Evolutionary conservation across 92 coral and sea anemone genomes (phyloP).

Genomic region (Paramuricea clavata): DNA sequence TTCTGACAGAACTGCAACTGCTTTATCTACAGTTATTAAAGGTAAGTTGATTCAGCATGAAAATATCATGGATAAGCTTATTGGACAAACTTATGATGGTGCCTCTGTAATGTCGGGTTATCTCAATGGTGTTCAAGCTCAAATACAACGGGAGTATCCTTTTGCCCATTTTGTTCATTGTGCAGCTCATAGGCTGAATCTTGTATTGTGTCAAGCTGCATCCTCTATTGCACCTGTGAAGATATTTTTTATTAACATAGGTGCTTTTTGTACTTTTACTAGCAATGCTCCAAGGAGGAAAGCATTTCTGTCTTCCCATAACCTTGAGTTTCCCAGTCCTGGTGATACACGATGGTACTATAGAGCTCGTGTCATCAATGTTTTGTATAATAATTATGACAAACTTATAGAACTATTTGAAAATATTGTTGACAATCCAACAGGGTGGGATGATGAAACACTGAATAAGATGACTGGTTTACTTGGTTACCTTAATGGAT

Average conservation of each 20-base stretch:
- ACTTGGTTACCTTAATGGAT: not conserved
- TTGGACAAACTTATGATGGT: not conserved
- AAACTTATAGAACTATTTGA: not conserved
- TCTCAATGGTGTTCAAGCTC: constrained; percentile 9
- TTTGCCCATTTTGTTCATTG: constrained; percentile 14
- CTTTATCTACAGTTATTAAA: not conserved
- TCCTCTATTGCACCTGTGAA: not conserved
- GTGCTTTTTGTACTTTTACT: not conserved
- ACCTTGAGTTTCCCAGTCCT: not conserved
- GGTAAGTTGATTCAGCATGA: not conserved
- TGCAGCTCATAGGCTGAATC: constrained; percentile 3
- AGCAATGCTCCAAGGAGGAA: not conserved
- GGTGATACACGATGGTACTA: not conserved
- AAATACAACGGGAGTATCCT: not conserved
- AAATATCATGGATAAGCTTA: not conserved
- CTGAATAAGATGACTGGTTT: too few relatives aligned
- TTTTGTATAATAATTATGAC: not conserved
- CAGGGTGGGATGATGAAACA: too few relatives aligned
- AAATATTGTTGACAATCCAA: not conserved
- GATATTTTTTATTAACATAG: not conserved
- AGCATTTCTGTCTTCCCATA: constrained; percentile 2
- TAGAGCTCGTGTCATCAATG: not conserved
- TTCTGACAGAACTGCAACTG: not conserved
- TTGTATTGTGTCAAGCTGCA: not conserved
- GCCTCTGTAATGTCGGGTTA: not conserved